Percentiles rank a stretch among this genome's conserved stretches.
These are phyloP conservation scores for Leptinotarsa undecemlineata DNA, from an alignment of 1,140 invertebrate genomes.

Conservation along the genomic window DNA sequence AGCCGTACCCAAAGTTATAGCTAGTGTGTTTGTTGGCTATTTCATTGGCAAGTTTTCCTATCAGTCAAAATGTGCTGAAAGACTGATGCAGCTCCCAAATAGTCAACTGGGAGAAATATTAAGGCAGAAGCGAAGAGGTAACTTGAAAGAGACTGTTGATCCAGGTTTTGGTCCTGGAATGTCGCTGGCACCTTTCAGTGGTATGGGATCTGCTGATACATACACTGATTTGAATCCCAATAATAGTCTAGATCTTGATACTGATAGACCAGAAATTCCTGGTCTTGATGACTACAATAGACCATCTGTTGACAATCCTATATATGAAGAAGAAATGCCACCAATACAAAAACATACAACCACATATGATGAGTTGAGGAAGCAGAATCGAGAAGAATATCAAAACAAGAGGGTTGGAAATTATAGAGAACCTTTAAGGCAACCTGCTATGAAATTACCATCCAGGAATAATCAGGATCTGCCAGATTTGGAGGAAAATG, in stretches of 20 bases:
- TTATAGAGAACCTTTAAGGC: constrained; percentile 30
- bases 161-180: constrained; percentile 53
- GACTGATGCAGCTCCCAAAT: constrained; percentile 72
- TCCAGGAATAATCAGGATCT: not conserved
- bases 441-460: not conserved
- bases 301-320: constrained; percentile 56
- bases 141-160: constrained; percentile 52
- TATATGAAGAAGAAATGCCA: constrained; percentile 53
- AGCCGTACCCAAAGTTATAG: constrained; percentile 66
- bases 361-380: constrained; percentile 64
- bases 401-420: constrained; percentile 50
- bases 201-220: constrained; percentile 49
- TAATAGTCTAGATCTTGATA: constrained; percentile 56
- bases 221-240: constrained; percentile 55
- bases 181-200: constrained; percentile 56
- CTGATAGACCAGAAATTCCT: constrained; percentile 53
- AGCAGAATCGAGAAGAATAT: constrained; percentile 64
- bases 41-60: constrained; percentile 78
- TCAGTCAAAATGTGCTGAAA: constrained; percentile 71
- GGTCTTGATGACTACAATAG: constrained; percentile 59
- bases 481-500: not conserved
- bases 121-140: constrained; percentile 58
- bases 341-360: constrained; percentile 52
- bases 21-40: constrained; percentile 70
- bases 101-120: constrained; percentile 64